Base-by-base conservation (phyloP, 2,888 invertebrate species). In the Amaurobius ferox region DNA sequence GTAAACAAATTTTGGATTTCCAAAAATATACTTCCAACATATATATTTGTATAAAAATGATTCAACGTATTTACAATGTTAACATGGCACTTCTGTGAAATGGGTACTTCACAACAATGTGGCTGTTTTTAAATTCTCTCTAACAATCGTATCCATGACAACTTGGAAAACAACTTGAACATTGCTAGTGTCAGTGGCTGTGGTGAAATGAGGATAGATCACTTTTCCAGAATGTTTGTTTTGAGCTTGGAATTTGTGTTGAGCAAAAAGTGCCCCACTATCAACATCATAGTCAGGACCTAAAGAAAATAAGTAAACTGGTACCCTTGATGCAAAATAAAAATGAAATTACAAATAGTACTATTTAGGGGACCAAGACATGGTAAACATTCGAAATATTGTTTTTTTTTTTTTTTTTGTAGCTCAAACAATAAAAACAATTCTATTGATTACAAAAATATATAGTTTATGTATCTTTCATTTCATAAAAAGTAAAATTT, bases 101-200 rank as follows among this genome's bases (percentile, higher is more conserved):
- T n/a, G 44, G 32, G n/a, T 29, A 35, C 70, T 73, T 80, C 88
- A 89, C n/a, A 93, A 91, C 88, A 93, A 90, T 32, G 93, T 93
- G 55, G 93, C 93, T 87, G 93, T 93, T 66, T 93, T 92, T 66
- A 94, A 91, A 91, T 94, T 94, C 88, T 94, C 93, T 87, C 93
- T 92, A 79, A 94, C 93, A 48, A 94, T 94, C 90, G 93, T 94
- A 90, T 94, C 94, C 93, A 94, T 94, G 83, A 94, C 94, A 44
- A 93, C 93, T 90, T 94, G 93, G 89, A 94, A 94, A 32, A 94
- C 94, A 23, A 94, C 94, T 90, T 94, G 93, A 39, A 94, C 93
- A 91, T 94, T 94, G 88, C 93, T 93, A 29, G 94, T 94, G 89
- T 94, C 94, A 0, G 94, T 94, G 35, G 94, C 94, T 13, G 94